Evolutionary conservation across 2,113 vertebrate genomes (phyloP).

Genomic region (Semicossyphus pulcher): DNA sequence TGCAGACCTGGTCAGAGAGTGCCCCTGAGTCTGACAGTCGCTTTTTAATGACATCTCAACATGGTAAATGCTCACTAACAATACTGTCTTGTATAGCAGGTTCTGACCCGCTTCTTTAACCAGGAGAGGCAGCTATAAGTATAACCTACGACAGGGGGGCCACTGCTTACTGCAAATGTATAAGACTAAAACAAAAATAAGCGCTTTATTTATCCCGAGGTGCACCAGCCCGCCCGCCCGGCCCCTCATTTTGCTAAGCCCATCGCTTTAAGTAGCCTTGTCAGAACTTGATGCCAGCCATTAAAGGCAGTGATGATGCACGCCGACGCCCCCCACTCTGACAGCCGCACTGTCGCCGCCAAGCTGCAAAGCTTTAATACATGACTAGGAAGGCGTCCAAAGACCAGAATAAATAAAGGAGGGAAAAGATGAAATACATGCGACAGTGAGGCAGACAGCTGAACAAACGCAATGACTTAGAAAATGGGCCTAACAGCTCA

Average conservation of each 20-base stretch:
- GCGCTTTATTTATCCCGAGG: slow-evolving; percentile 62
- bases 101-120: slow-evolving; percentile 65
- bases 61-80: slow-evolving; percentile 71
- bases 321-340: slow-evolving; percentile 44
- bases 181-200: slow-evolving; percentile 61
- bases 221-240: slow-evolving; percentile 23
- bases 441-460: slow-evolving; percentile 76
- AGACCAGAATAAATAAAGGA: slow-evolving; percentile 77
- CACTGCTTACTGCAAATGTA: slow-evolving; percentile 43
- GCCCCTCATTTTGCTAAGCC: slow-evolving; percentile 68
- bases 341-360: slow-evolving; percentile 68
- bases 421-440: slow-evolving; percentile 75
- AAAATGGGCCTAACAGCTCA: slow-evolving; percentile 75
- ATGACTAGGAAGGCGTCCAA: slow-evolving; percentile 78
- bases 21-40: slow-evolving; percentile 69
- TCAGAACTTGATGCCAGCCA: slow-evolving; percentile 73
- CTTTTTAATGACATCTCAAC: slow-evolving; percentile 78
- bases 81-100: slow-evolving; percentile 62
- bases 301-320: slow-evolving; percentile 71
- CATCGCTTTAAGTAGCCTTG: slow-evolving; percentile 71
- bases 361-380: slow-evolving; percentile 75
- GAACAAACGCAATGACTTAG: slow-evolving; percentile 81
- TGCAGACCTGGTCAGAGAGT: slow-evolving; percentile 66
- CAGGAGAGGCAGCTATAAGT: slow-evolving; percentile 63
- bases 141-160: slow-evolving; percentile 41